Conservation (phyloP, 2,113 vertebrate genomes). For the Siphamia tubifer region DNA sequence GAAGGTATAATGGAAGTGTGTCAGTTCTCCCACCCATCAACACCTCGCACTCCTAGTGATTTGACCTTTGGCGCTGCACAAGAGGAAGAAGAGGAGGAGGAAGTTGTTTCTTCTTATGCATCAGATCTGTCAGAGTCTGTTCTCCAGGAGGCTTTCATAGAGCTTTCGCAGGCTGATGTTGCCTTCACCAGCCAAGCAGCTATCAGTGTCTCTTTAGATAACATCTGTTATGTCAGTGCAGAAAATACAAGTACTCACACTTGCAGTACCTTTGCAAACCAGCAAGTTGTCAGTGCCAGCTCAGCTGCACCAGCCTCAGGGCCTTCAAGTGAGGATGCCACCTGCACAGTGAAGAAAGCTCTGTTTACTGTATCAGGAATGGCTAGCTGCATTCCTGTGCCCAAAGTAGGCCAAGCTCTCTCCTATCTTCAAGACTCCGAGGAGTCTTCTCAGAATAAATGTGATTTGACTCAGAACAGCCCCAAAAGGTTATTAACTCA, state of each 20-base stretch:
- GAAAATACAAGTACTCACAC: conserved; percentile 80
- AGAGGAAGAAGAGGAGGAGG: conserved; percentile 84
- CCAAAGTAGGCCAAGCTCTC: conserved; percentile 88
- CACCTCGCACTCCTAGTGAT: conserved; percentile 80
- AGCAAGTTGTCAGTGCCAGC: conserved; percentile 53
- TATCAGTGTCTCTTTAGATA: conserved; percentile 92
- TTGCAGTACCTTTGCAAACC: conserved; percentile 74
- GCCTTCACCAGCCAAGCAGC: conserved; percentile 92
- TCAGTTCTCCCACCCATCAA: conserved; percentile 92
- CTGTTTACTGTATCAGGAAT: conserved; percentile 92
- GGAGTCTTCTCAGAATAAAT: conserved; percentile 62
- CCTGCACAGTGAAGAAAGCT: conserved; percentile 89
- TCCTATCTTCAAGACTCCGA: conserved; percentile 77
- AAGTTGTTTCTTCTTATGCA: conserved; percentile 91
- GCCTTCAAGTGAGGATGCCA: conserved; percentile 73
- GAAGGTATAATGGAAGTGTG: conserved; percentile 99
- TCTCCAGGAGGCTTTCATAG: conserved; percentile 97
- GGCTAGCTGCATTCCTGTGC: conserved; percentile 91
- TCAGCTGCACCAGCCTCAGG: conserved; percentile 32
- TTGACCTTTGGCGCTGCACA: conserved; percentile 72
- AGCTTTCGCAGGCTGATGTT: conserved; percentile 92
- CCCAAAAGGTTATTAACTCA: conserved; percentile 45
- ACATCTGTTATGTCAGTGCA: conserved; percentile 84
- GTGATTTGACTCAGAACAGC: conserved; percentile 52
- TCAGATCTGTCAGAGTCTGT: conserved; percentile 96